These are phyloP conservation scores for Etheostoma perlongum DNA, from an alignment of 2,797 vertebrate species.

Conservation along the genomic window DNA sequence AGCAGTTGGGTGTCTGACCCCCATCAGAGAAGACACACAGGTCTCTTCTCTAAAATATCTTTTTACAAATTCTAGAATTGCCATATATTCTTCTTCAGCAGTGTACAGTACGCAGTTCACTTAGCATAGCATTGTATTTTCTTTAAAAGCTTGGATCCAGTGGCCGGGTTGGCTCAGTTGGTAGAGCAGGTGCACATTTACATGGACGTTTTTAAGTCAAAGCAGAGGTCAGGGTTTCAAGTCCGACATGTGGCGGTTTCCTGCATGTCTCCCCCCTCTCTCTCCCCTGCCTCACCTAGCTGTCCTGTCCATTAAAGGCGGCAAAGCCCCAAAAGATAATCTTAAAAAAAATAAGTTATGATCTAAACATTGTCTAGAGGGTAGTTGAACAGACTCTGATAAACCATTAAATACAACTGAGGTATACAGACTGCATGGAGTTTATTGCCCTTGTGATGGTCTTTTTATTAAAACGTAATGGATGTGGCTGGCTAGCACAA, in stretches of 20 bases:
- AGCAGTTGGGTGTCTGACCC: not conserved
- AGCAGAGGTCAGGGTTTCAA: too few species aligned
- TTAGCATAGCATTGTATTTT: not conserved
- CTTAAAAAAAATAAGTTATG: too few species aligned
- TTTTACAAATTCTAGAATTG: not conserved
- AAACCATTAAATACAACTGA: conserved; percentile 42
- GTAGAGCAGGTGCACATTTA: too few species aligned
- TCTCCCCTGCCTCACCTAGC: too few species aligned
- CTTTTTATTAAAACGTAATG: conserved; percentile 66
- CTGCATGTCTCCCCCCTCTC: too few species aligned
- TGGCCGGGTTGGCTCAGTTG: too few species aligned
- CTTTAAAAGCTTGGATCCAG: conserved; percentile 6
- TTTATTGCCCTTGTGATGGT: conserved; percentile 42
- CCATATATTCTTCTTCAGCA: not conserved
- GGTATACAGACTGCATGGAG: conserved; percentile 44
- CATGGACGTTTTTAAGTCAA: too few species aligned
- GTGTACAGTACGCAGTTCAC: not conserved
- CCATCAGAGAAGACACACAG: not conserved
- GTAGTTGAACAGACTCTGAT: conserved; percentile 19
- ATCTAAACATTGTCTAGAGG: conserved; percentile 11
- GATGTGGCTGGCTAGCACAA: conserved; percentile 35
- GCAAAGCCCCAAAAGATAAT: too few species aligned
- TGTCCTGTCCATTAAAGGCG: too few species aligned
- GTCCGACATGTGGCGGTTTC: too few species aligned
- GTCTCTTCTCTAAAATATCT: not conserved